phyloP scores from a whole-genome alignment of 2,113 vertebrate species.

The Cricetomys ansorgei region DNA sequence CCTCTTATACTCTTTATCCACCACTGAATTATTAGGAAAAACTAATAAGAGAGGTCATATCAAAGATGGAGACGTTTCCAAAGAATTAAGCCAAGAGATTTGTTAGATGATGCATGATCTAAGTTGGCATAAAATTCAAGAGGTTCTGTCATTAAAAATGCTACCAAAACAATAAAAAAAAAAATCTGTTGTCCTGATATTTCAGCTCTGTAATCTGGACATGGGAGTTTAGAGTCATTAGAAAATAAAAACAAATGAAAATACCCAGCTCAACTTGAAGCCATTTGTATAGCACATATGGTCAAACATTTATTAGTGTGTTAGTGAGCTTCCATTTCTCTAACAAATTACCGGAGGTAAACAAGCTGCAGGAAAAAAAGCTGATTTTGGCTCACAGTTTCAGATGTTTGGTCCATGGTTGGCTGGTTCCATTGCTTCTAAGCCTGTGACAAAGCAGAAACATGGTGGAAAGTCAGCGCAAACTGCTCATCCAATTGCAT shows the following conservation, averaged over 20 bases:
- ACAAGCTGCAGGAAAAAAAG: not conserved
- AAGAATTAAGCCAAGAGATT: constrained; percentile 43
- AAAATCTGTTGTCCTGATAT: not conserved
- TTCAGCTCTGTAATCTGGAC: not conserved
- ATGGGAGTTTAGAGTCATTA: not conserved
- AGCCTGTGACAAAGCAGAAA: too few relatives aligned
- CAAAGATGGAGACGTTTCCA: constrained; percentile 20
- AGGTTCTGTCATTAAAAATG: not conserved
- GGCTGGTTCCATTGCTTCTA: not conserved
- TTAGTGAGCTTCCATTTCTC: not conserved
- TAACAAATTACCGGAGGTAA: not conserved
- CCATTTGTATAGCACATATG: not conserved
- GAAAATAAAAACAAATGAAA: not conserved
- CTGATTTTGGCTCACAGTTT: not conserved
- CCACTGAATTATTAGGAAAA: not conserved
- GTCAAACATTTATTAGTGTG: not conserved
- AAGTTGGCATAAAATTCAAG: not conserved
- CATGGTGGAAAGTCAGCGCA: too few relatives aligned
- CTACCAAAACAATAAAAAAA: not conserved
- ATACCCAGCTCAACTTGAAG: not conserved
- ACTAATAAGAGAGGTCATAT: constrained; percentile 23
- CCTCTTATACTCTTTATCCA: constrained; percentile 35
- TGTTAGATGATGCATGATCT: not conserved
- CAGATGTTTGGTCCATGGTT: not conserved
- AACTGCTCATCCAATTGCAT: not conserved